Evolutionary conservation across 1,140 invertebrate genomes (phyloP).

Genomic region (Panagrolaimus sp.): DNA sequence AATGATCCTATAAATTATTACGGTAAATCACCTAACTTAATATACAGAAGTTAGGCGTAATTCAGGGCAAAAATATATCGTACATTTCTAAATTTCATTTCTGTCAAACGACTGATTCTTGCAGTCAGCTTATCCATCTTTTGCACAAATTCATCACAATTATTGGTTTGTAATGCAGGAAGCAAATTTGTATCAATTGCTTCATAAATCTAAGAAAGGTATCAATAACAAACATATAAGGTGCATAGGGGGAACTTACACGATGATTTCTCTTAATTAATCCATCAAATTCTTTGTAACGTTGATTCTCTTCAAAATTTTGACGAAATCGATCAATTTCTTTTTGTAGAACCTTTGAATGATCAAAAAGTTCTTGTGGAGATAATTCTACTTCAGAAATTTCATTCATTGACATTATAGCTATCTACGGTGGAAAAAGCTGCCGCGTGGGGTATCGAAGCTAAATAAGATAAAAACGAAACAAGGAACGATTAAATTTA

Average conservation of each 20-base stretch:
- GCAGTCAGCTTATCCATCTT: slow-evolving; percentile 17
- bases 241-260: slow-evolving; percentile 22
- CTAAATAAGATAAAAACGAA: no score
- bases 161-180: slow-evolving; percentile 7
- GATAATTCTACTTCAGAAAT: slow-evolving; percentile 12
- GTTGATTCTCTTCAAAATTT: slow-evolving; percentile 23
- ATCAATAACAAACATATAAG: background rate
- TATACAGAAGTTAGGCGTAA: no score
- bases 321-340: slow-evolving; percentile 27
- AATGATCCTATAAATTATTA: background rate
- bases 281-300: slow-evolving; percentile 24
- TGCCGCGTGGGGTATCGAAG: no score
- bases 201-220: slow-evolving; percentile 21
- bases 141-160: background rate
- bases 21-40: background rate
- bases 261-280: slow-evolving; percentile 22
- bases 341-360: slow-evolving; percentile 17
- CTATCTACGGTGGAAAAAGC: no score
- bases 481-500: no score
- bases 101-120: background rate
- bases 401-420: slow-evolving; percentile 20
- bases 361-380: slow-evolving; percentile 17
- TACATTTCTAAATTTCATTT: slow-evolving; percentile 6
- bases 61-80: background rate
- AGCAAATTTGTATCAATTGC: slow-evolving; percentile 18